Conservation (phyloP, 1,140 invertebrate species). For the Elymnias hypermnestra region DNA sequence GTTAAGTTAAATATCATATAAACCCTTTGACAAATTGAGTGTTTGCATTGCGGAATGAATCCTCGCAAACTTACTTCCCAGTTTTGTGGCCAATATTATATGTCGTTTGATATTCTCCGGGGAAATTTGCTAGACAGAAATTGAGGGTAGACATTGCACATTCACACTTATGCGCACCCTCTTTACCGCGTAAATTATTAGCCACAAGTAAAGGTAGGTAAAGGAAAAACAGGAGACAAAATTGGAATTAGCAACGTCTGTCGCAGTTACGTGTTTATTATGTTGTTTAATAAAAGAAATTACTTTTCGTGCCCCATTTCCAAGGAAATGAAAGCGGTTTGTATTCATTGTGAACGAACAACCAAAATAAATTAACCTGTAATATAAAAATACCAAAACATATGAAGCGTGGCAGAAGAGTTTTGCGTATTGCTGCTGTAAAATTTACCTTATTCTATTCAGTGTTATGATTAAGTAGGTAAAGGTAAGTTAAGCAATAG, state of each 20-base stretch:
- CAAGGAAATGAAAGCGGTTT: not conserved
- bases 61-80: slow-evolving; percentile 17
- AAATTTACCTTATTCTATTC: no score
- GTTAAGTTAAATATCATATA: not conserved
- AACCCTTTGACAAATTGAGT: not conserved
- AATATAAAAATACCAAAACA: no score
- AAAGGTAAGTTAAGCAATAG: no score
- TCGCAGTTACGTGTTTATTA: not conserved
- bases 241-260: slow-evolving; percentile 10
- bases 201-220: slow-evolving; percentile 17
- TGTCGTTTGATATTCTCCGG: slow-evolving; percentile 34
- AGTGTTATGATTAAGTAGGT: no score
- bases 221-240: slow-evolving; percentile 9
- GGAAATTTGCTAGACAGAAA: slow-evolving; percentile 42
- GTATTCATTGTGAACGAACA: not conserved
- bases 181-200: slow-evolving; percentile 48
- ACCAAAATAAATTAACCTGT: not conserved
- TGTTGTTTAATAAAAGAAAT: slow-evolving; percentile 2
- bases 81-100: slow-evolving; percentile 20
- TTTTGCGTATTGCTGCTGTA: no score
- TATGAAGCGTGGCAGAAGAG: no score
- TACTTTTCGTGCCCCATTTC: not conserved
- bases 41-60: not conserved
- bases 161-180: slow-evolving; percentile 44
- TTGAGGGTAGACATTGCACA: slow-evolving; percentile 42